phyloP scores from a whole-genome alignment of 2,888 invertebrate genomes.

The Glaucopsyche alexis region DNA sequence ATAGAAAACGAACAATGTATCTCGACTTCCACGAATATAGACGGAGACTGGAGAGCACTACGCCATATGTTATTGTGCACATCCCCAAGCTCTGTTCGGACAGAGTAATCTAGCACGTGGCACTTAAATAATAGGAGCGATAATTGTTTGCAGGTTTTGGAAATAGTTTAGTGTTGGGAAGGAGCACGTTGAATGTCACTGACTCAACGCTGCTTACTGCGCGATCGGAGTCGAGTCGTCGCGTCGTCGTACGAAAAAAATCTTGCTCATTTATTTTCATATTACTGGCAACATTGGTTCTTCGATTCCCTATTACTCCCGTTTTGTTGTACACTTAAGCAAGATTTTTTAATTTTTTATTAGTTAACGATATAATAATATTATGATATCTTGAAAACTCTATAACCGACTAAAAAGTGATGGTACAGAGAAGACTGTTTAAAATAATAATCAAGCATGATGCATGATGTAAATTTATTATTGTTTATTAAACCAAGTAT shows the following conservation, averaged over 20 bases:
- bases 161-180: constrained; percentile 38
- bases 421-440: too few species aligned
- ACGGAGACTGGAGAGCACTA: constrained; percentile 32
- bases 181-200: constrained; percentile 47
- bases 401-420: too few species aligned
- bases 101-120: constrained; percentile 35
- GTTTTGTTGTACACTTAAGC: too few species aligned
- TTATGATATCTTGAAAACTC: too few species aligned
- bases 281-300: constrained; percentile 37
- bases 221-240: constrained; percentile 41
- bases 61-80: constrained; percentile 42
- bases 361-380: too few species aligned
- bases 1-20: constrained; percentile 38
- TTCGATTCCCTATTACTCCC: background rate
- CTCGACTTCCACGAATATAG: constrained; percentile 27
- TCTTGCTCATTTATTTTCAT: constrained; percentile 36
- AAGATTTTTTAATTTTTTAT: too few species aligned
- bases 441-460: too few species aligned
- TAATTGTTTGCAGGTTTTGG: constrained; percentile 37
- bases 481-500: too few species aligned
- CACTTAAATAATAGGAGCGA: constrained; percentile 36
- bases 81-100: constrained; percentile 38
- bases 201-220: constrained; percentile 46
- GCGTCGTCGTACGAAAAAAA: constrained; percentile 42
- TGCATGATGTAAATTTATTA: too few species aligned